phyloP scores from a whole-genome alignment of 1,140 invertebrate species.

The Trissolcus basalis region DNA sequence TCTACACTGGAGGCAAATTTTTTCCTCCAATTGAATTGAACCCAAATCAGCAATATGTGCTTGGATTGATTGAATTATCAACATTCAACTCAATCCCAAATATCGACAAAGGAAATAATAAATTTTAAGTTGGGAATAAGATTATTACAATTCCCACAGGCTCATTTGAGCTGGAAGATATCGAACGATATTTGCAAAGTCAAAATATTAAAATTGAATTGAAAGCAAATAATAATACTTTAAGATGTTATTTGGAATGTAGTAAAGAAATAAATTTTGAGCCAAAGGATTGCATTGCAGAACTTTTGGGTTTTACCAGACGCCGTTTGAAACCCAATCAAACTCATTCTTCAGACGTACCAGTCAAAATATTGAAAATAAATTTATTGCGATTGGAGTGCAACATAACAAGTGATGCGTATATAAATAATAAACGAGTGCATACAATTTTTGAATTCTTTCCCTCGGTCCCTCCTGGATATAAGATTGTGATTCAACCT shows the following conservation, averaged over 20 bases:
- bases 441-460: slow-evolving; percentile 42
- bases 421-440: slow-evolving; percentile 36
- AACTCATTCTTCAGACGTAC: slow-evolving; percentile 42
- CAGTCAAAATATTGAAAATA: slow-evolving; percentile 54
- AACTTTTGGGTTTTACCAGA: slow-evolving; percentile 39
- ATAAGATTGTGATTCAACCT: slow-evolving; percentile 12
- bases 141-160: slow-evolving; percentile 7
- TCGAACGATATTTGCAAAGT: slow-evolving; percentile 28
- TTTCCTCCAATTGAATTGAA: slow-evolving; percentile 51
- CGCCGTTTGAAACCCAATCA: slow-evolving; percentile 18
- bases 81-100: slow-evolving; percentile 26
- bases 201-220: slow-evolving; percentile 27
- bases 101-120: slow-evolving; percentile 21
- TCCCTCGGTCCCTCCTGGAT: neutral
- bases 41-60: slow-evolving; percentile 19
- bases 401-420: slow-evolving; percentile 55
- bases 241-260: slow-evolving; percentile 35
- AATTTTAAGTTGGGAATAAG: slow-evolving; percentile 12
- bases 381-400: slow-evolving; percentile 56
- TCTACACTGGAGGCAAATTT: slow-evolving; percentile 36
- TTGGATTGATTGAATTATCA: slow-evolving; percentile 42
- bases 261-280: slow-evolving; percentile 40
- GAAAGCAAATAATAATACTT: slow-evolving; percentile 46
- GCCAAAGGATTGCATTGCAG: slow-evolving; percentile 26
- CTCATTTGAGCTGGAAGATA: slow-evolving; percentile 38